Conservation (phyloP, 1,140 invertebrate genomes). For the Neomicropteryx cornuta region DNA sequence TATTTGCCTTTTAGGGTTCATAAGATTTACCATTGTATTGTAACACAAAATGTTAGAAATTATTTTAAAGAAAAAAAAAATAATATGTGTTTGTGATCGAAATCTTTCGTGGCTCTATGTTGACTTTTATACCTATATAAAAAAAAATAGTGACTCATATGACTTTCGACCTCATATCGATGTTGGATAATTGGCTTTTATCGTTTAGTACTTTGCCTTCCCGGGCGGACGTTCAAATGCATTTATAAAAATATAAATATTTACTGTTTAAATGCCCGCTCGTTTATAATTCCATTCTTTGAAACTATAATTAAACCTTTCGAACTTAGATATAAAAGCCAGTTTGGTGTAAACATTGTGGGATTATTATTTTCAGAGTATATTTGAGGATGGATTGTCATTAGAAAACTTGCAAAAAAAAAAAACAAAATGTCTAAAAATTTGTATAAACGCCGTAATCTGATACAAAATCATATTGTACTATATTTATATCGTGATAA, state of each 20-base stretch:
- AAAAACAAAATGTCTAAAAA: constrained; percentile 11
- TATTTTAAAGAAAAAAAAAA: constrained; percentile 9
- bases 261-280: too few species aligned
- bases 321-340: neutral
- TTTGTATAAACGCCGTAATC: constrained; percentile 13
- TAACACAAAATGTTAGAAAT: too few species aligned
- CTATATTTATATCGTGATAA: constrained; percentile 20
- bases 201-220: too few species aligned
- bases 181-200: too few species aligned
- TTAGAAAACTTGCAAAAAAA: constrained; percentile 8
- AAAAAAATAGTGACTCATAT: too few species aligned
- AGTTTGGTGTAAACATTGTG: constrained; percentile 8
- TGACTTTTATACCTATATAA: too few species aligned
- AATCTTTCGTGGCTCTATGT: too few species aligned
- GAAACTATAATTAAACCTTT: neutral
- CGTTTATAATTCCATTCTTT: constrained; percentile 2
- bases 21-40: too few species aligned
- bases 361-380: constrained; percentile 16
- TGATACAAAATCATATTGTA: constrained; percentile 18
- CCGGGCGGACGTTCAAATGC: too few species aligned
- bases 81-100: too few species aligned
- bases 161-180: too few species aligned
- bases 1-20: constrained; percentile 11
- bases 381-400: constrained; percentile 4
- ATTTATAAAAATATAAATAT: too few species aligned